A percentile compares a stretch with the other conserved stretches of the same genome.
Conservation (phyloP, 2,888 invertebrate genomes). For the Aethes cnicana region DNA sequence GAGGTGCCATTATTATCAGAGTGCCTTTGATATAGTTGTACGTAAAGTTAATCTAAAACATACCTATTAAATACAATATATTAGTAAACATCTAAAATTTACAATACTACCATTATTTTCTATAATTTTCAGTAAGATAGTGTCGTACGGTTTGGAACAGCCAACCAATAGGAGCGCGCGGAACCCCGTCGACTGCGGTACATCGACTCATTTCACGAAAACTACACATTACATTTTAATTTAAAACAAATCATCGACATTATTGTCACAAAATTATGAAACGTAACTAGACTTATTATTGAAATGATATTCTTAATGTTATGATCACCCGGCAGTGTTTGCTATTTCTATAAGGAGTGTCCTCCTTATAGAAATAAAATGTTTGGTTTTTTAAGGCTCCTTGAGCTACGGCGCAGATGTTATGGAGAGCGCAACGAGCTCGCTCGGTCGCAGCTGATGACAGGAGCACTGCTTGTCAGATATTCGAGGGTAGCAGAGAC, state of each 20-base stretch:
- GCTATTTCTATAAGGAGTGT: conserved; percentile 1
- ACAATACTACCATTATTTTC: conserved; percentile 37
- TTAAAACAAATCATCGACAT: too few species aligned
- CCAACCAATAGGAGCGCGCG: too few species aligned
- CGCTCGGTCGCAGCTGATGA: conserved; percentile 70
- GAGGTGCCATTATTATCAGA: conserved; percentile 46
- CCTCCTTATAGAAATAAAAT: neutral
- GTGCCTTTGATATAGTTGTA: conserved; percentile 37
- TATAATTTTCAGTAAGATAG: conserved; percentile 10
- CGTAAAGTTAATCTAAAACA: conserved; percentile 37
- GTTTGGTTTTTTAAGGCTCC: neutral
- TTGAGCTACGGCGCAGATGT: conserved; percentile 6
- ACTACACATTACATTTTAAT: too few species aligned
- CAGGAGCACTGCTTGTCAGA: conserved; percentile 77
- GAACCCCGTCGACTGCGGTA: too few species aligned
- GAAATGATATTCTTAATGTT: conserved; percentile 5
- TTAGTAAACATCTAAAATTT: conserved; percentile 36
- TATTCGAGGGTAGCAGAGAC: conserved; percentile 59
- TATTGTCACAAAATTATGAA: conserved; percentile 7
- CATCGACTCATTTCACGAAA: too few species aligned
- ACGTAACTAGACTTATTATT: conserved; percentile 15
- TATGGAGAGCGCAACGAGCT: conserved; percentile 35
- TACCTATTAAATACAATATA: conserved; percentile 36
- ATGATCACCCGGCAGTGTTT: conserved; percentile 27
- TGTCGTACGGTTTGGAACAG: too few species aligned